A percentile compares a stretch with the other conserved stretches of the same genome.
Evolutionary conservation across 2,797 vertebrate species (phyloP).

Genomic region (Chelon auratus): DNA sequence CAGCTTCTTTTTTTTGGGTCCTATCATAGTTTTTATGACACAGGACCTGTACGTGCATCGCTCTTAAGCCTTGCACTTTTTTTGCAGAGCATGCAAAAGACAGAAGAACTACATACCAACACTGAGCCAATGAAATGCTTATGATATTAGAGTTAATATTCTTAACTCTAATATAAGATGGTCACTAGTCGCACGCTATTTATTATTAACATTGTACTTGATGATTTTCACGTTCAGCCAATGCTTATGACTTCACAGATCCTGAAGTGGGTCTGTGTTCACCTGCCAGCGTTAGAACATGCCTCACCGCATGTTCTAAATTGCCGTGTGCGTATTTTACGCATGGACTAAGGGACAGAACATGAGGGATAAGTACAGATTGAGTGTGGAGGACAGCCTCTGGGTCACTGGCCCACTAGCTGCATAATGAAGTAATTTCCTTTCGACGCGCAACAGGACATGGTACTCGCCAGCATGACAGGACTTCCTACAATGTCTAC

Average conservation of each 20-base stretch:
- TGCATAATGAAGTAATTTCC: neutral
- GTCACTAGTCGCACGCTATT: neutral
- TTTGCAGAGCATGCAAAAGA: neutral
- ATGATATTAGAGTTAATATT: neutral
- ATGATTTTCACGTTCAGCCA: neutral
- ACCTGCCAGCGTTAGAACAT: neutral
- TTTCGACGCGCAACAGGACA: neutral
- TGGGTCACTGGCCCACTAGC: neutral
- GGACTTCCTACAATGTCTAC: neutral
- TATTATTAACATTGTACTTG: neutral
- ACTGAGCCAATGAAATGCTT: neutral
- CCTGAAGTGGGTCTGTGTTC: neutral
- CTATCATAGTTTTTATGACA: neutral
- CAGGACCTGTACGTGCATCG: neutral
- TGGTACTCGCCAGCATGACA: too few species aligned
- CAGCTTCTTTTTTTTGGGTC: neutral
- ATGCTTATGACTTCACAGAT: neutral
- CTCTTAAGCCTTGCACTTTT: neutral
- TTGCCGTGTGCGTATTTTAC: constrained; percentile 11
- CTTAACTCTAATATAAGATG: too few species aligned
- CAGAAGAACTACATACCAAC: neutral
- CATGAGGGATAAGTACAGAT: too few species aligned
- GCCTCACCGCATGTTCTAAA: too few species aligned
- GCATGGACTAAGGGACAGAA: neutral
- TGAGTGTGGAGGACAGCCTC: neutral